A percentile compares a stretch with the other conserved stretches of the same genome.
Conservation (phyloP, 1,140 invertebrate genomes). For the Gonioctena quinquepunctata region DNA sequence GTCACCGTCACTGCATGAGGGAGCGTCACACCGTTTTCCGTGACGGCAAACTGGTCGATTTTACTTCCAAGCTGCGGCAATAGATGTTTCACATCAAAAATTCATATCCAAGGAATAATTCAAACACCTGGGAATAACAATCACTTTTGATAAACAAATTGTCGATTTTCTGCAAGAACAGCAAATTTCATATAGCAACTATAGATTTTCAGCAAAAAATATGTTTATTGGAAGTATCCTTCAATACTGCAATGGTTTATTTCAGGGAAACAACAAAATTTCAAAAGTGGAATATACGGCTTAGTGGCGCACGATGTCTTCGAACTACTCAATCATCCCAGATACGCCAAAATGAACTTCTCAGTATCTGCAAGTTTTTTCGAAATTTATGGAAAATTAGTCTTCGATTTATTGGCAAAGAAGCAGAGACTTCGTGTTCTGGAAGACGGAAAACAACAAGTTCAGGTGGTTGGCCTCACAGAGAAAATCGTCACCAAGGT, state of each 20-base stretch:
- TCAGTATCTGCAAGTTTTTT: constrained; percentile 90
- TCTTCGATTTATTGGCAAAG: constrained; percentile 93
- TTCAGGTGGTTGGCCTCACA: constrained; percentile 92
- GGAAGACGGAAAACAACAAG: constrained; percentile 88
- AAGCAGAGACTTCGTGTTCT: constrained; percentile 87
- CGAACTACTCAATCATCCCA: constrained; percentile 72
- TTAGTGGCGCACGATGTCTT: constrained; percentile 93
- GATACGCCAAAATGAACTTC: constrained; percentile 80
- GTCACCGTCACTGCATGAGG: no score
- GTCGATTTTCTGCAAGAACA: no score
- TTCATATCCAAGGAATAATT: no score
- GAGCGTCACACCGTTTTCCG: no score
- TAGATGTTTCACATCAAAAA: no score
- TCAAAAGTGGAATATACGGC: constrained; percentile 85
- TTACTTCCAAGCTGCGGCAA: no score
- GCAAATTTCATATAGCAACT: background rate
- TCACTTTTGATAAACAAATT: no score
- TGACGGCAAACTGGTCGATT: no score
- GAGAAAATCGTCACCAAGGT: constrained; percentile 80
- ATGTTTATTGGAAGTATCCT: no score
- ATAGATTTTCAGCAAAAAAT: no score
- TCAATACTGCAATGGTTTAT: constrained; percentile 6
- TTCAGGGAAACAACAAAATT: constrained; percentile 67
- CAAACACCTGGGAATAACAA: no score
- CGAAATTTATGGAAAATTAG: constrained; percentile 95